Evolutionary conservation across 1,140 invertebrate species (phyloP), one percentile per base, ranked within the genome.

Genomic region (Thalassaphorura encarpata): DNA sequence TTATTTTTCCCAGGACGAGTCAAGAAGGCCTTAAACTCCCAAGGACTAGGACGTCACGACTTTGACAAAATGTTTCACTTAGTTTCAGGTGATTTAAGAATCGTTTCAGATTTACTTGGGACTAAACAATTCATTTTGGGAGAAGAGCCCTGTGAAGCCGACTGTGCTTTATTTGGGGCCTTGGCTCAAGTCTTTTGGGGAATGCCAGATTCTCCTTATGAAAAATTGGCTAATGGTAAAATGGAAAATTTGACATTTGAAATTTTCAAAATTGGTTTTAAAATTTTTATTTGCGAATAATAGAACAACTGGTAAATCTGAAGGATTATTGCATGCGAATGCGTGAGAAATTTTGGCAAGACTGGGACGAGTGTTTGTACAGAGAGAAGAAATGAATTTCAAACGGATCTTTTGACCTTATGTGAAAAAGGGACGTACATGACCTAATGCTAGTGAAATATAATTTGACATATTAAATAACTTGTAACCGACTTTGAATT

Each of bases 121-220:
- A 61, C 60, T 4, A 62, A 65, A 16, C 52, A 55, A 39, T 76
- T 69, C 56, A 63, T 74, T 19, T 62, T 72, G 45, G 74, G 74
- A 4, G 67, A 73, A 3, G 47, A 68, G 27, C 69, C 72, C 0
- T 63, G 60, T 40, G 70, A 71, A 54, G 67, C 68, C 13, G 74
- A 76, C 56, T 73, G 72, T 65, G 66, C 69, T 11, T 50, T 74
- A 23, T 76, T 76, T 67, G 73, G 71, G 6, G 67, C 70, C 59
- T 46, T 76, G 29, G 63, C 63, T 8, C 71, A 72, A 61, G 59
- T 70, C n/a, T 43, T 70, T 13, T 74, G 69, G 69, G 69, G 70
- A 43, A 68, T 70, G 60, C 69, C 69, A 0, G 67, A 61, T 15
- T 68, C 69, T 18, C 66, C 61, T 0, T 67, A 67, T 51, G 66